Evolutionary conservation across 2,888 invertebrate genomes (phyloP).

Genomic region (Mesodorylaimus sp.): DNA sequence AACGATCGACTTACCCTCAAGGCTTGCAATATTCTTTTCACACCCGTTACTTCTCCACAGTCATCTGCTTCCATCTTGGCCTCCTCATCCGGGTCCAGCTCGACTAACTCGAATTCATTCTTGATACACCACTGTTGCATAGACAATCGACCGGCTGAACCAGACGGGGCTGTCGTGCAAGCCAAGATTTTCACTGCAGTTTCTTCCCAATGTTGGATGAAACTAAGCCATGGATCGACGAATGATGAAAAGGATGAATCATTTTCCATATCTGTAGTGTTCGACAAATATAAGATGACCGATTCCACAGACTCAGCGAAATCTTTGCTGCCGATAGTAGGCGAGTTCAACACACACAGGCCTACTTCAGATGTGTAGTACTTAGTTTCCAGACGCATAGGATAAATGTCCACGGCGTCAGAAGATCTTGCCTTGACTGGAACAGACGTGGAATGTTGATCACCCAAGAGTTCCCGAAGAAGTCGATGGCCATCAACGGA

Average conservation of each 20-base stretch:
- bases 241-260: neutral
- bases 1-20: too few species aligned
- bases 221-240: neutral
- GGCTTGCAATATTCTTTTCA: conserved; percentile 49
- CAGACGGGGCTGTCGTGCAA: neutral
- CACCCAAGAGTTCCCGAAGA: too few species aligned
- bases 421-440: too few species aligned
- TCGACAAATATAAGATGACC: neutral
- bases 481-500: too few species aligned
- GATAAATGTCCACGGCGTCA: too few species aligned
- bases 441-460: too few species aligned
- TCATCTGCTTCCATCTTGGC: conserved; percentile 37
- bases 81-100: conserved; percentile 40
- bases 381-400: conserved; percentile 49
- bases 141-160: neutral
- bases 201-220: neutral
- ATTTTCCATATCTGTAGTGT: neutral
- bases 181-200: neutral
- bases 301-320: conserved; percentile 1
- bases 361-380: conserved; percentile 49
- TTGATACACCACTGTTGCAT: conserved; percentile 50
- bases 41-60: conserved; percentile 45
- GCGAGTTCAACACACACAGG: conserved; percentile 29
- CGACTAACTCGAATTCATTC: conserved; percentile 50
- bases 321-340: neutral